Base-by-base conservation (phyloP, 2,888 invertebrate genomes). In the Malthinus flaveolus region DNA sequence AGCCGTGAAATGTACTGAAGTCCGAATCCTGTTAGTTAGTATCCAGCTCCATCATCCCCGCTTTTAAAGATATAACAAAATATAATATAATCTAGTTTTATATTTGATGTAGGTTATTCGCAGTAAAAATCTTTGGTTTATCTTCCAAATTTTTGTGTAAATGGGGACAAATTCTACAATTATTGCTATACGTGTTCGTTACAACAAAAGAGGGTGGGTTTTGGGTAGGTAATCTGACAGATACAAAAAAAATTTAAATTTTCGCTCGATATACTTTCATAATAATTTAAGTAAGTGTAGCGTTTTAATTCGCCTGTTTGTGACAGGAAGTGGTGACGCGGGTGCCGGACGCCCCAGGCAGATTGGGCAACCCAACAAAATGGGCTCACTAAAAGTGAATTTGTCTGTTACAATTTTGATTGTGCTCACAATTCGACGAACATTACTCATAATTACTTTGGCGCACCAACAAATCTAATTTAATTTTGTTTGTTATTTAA, bases 181-280 rank as follows among this genome's bases (percentile, higher is more conserved):
- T n/a, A n/a, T n/a, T 37, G 55, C 34, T 39, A n/a, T n/a, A n/a
- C n/a, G n/a, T 44, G 15, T 11, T 48, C 34, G 23, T 42, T 34
- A 49, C 34, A 48, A 48, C 33, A 35, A 49, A 11, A 34, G 5
- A 10, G 37, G 35, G 15, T 5, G 37, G 32, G 36, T 13, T 45
- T 53, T 39, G 37, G 47, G 39, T 45, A 53, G 46, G 46, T 46
- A 50, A 50, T 50, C 39, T 58, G 53, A 49, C 58, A 52, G 52
- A 23, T 48, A 52, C 54, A 60, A 60, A 52, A 12, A 45, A 55
- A 46, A 45, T 52, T 52, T 39, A 56, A 70, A 66, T 73, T 74
- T 72, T 74, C 73, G 69, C 71, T 71, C 73, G 71, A 73, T 74
- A 74, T 73, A 73, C 73, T 74, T 73, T 73, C 72, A 73, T 71